phyloP scores from a whole-genome alignment of 1,140 invertebrate species.

The Triops cancriformis region DNA sequence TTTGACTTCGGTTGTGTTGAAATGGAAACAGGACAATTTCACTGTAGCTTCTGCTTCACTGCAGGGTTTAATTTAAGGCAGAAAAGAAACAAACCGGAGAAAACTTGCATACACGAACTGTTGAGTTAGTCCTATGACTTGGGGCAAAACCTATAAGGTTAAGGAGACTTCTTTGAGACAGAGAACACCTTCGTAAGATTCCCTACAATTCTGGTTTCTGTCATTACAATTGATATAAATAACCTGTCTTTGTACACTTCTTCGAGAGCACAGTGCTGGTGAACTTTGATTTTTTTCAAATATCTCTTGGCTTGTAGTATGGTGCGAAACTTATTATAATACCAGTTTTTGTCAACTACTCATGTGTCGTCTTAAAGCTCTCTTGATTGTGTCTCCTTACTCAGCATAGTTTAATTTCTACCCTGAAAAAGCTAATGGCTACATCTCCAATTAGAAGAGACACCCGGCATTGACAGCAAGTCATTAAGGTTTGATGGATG shows the following conservation, averaged over 20 bases:
- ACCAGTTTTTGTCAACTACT: conserved; percentile 10
- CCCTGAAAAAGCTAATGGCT: neutral
- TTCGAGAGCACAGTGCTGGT: neutral
- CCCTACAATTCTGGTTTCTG: neutral
- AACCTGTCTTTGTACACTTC: neutral
- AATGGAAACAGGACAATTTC: neutral
- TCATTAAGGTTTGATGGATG: no score
- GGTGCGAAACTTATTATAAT: conserved; percentile 12
- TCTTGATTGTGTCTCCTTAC: neutral
- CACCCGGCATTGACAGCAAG: neutral
- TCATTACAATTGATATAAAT: neutral
- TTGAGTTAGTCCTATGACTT: neutral
- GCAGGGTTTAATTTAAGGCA: neutral
- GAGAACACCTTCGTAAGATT: neutral
- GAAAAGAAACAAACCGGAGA: neutral
- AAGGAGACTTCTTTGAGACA: neutral
- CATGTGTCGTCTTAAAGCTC: neutral
- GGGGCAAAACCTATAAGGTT: neutral
- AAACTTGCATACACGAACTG: neutral
- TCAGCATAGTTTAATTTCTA: neutral
- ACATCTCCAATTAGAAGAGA: neutral
- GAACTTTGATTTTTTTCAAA: neutral
- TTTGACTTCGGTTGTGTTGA: neutral
- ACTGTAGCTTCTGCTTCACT: neutral
- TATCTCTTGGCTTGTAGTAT: neutral